Conservation (phyloP, 2,797 vertebrate species). For the Megalops cyprinoides region DNA sequence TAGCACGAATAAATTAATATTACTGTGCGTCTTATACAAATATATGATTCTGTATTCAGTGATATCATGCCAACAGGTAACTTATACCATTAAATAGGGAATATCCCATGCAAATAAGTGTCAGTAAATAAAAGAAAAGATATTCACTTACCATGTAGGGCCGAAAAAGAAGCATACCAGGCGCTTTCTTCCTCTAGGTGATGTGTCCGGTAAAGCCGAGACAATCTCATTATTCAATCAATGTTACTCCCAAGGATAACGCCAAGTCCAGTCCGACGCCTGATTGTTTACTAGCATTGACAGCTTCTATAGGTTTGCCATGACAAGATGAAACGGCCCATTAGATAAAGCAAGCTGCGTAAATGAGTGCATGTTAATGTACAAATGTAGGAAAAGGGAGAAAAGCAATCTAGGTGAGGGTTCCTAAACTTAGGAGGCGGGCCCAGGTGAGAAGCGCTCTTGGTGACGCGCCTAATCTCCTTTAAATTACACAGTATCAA, state of each 20-base stretch:
- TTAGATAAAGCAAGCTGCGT: not conserved
- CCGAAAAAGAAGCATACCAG: not conserved
- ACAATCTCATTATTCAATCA: constrained; percentile 3
- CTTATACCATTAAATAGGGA: not conserved
- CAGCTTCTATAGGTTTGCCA: not conserved
- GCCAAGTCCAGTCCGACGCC: not conserved
- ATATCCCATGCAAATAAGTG: not conserved
- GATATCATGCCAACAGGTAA: not conserved
- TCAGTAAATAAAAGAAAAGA: not conserved
- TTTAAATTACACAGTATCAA: constrained; percentile 34
- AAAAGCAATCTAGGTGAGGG: constrained; percentile 27
- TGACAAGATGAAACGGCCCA: not conserved
- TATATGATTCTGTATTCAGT: not conserved
- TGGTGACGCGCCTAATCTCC: constrained; percentile 53
- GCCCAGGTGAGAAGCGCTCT: constrained; percentile 31
- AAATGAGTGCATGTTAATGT: not conserved
- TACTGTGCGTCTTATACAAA: not conserved
- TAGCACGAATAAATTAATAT: not conserved
- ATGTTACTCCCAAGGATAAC: constrained; percentile 1
- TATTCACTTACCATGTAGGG: not conserved
- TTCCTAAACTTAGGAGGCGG: constrained; percentile 21
- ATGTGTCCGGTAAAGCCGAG: not conserved
- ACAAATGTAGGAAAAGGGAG: not conserved
- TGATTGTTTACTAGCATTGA: not conserved
- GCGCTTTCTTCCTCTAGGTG: not conserved